Evolutionary conservation across 2,888 invertebrate genomes (phyloP), one percentile per base, ranked within the genome.

Genomic region (Chelonus formosanus): DNA sequence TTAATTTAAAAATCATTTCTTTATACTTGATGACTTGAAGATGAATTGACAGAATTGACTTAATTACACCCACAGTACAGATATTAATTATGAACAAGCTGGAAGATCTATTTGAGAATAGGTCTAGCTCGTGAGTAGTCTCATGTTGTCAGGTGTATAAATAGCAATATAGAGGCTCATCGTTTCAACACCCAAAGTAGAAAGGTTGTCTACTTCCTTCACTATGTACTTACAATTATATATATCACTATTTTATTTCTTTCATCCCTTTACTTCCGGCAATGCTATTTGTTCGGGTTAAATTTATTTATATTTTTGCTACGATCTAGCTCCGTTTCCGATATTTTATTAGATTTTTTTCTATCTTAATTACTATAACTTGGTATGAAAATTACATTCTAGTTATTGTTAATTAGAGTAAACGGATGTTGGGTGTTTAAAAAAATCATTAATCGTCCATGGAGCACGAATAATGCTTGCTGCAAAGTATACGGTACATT

Each of bases 131-230:
- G 54, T 48, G 44, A 43, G 31, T 6, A 53, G 65, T 61, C 67
- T 67, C 68, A 63, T 67, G 63, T 64, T 63, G 45, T 48, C 70
- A 70, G 68, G 70, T 70, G 70, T 70, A 70, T 70, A 70, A 70
- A 70, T 70, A 70, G 67, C 66, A 62, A 55, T 62, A 40, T 57
- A 57, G 40, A 57, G 44, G 32, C 57, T 32, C 57, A 57, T 43
- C 43, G 57, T 43, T 43, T 57, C 44, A 43, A 7, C 45, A 10
- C 32, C 44, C 45, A 57, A 45, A 57, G 45, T 57, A 10, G 31
- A 45, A 5, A 57, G 45, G 7, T 31, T 57, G 44, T 34, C 57
- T 4, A 52, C 34, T 32, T 52, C 40, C 40, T 40, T 40, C 40
- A 40, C 20, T 20, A 20, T 20, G 3, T 6, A 40, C 40, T 5